Evolutionary conservation across 2,888 invertebrate genomes (phyloP), one percentile per base, ranked within the genome.

Genomic region (Horisme vitalbata): DNA sequence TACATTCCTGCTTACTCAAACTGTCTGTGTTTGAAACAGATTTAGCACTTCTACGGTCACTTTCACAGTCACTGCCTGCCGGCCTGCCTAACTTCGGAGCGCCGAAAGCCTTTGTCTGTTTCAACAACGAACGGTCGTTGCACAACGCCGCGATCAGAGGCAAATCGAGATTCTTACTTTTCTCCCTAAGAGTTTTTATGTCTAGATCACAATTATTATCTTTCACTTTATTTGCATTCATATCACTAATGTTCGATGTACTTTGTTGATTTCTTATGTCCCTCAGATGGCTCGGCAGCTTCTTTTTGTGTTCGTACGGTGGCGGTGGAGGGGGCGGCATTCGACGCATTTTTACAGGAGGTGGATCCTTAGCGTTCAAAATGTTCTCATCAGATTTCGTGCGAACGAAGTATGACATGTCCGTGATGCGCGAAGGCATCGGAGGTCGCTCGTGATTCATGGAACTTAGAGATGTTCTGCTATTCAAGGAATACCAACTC

Each of bases 111-210:
- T 96, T 96, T 36, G 96, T 96, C 83, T 96, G 96, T 82, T 96
- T 96, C 47, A 96, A 90, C 68, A 98, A 91, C 48, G 96, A 95
- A 46, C 95, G 93, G 82, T 98, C 98, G 77, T 97, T 98, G 90
- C 97, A 98, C 61, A 98, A 91, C 8, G 97, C 98, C 48, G 97
- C 95, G 72, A 98, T 97, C 51, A 98, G 90, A 11, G 98, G 98
- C 79, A 98, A 90, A 84, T 97, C 97, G 69, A 97, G 91, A 75
- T 96, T 95, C 75, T 95, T 95, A 83, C 96, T 96, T 85, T 96
- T 96, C 83, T 96, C 96, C 46, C 96, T 92, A 52, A 97, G 89
- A 59, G 95, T 93, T 70, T 95, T 94, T 66, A 97, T 96, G 80
- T 97, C 97, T 82, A 89, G 75, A 79, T 88, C 89, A 83, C 86